Base-by-base conservation (phyloP, 2,113 vertebrate species). In the Heloderma charlesbogerti region DNA sequence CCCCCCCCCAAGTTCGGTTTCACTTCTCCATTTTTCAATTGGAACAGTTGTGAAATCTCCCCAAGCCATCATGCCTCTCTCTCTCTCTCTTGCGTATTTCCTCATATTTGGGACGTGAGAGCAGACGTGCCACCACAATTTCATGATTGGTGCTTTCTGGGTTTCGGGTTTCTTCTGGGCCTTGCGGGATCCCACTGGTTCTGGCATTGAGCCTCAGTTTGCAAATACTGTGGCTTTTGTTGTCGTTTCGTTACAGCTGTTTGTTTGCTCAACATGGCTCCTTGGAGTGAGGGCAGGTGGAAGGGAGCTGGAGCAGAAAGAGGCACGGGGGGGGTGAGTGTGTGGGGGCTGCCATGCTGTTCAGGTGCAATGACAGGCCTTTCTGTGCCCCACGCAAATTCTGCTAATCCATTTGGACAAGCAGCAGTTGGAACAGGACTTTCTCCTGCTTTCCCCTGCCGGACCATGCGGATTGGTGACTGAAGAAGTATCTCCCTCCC, bases 141-240 rank as follows among this genome's bases (percentile, higher is more conserved):
- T 31, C 63, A 12, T 9, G 37, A 37, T 27, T 34, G 25, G n/a
- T 15, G 18, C 37, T 45, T 45, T 51, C 29, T 40, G 29, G 45
- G 88, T 57, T 67, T 89, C 78, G 27, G n/a, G 78, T 82, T 57
- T 71, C 88, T n/a, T 67, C 31, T 48, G 40, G 67, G 31, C 84
- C 43, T 29, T 3, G 83, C 60, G 60, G 60, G 15, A 63, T 63
- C 60, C 60, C 18, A 20, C 15, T 16, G 18, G 6, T 20, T 63
- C 60, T 63, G 60, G 60, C 60, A 22, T 2, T 3, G 34, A 34
- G 51, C 7, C 1, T 22, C 16, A 31, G 37, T 43, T 57, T 60
- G 51, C 74, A 87, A 77, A 87, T 40, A 63, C 6, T 31, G 71
- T 7, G 34, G 12, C 29, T 18, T 4, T 75, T 10, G 51, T 45